These are phyloP conservation scores for Equus quagga DNA, from an alignment of 2,113 vertebrate species.

Conservation along the genomic window DNA sequence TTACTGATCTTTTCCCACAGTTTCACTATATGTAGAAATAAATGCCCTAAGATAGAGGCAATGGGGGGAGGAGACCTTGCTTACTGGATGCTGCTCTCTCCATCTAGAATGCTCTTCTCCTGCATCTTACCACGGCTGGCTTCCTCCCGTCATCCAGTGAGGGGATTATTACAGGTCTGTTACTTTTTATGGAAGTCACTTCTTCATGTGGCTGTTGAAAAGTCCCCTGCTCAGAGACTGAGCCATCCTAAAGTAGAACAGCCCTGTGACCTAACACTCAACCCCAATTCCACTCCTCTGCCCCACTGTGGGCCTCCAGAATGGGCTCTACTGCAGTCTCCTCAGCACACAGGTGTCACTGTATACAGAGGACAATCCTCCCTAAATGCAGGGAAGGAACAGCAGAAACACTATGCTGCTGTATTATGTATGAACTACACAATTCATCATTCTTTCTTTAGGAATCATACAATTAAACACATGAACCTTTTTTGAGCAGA, in stretches of 20 bases:
- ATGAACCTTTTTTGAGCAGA: background rate
- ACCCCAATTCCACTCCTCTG: background rate
- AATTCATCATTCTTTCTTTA: background rate
- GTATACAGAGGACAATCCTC: background rate
- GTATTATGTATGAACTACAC: fast-evolving
- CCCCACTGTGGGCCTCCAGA: background rate
- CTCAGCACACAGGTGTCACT: background rate
- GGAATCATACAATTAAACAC: background rate
- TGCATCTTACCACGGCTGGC: background rate
- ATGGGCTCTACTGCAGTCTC: background rate
- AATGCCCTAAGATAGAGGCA: background rate
- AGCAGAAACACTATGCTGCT: fast-evolving
- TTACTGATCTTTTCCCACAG: background rate
- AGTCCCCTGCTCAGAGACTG: background rate
- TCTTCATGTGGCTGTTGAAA: background rate
- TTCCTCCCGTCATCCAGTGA: background rate
- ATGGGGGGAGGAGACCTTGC: background rate
- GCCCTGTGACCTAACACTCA: fast-evolving
- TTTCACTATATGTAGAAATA: background rate
- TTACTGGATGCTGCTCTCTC: background rate
- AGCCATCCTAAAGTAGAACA: background rate
- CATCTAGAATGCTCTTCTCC: background rate
- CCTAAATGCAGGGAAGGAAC: background rate
- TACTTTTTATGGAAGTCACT: background rate
- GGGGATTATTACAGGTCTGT: background rate